phyloP scores from a whole-genome alignment of 2,888 invertebrate species.

The Xanthorhoe designata region DNA sequence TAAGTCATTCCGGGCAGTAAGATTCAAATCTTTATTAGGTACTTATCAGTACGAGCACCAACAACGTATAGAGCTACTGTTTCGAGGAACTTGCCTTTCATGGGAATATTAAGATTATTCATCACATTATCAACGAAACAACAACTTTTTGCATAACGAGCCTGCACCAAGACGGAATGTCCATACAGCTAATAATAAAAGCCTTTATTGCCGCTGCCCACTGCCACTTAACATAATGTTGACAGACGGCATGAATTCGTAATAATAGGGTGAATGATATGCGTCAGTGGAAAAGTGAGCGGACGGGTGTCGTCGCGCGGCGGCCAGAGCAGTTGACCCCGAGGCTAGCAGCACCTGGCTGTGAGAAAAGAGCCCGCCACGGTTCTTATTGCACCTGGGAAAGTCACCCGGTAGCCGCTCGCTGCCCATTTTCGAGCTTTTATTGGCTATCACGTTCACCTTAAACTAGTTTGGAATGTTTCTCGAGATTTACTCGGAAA shows the following conservation, averaged over 20 bases:
- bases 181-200: conserved; percentile 39
- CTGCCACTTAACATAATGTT: conserved; percentile 40
- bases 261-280: conserved; percentile 41
- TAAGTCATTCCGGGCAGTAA: conserved; percentile 47
- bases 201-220: conserved; percentile 42
- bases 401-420: conserved; percentile 73
- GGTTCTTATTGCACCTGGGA: conserved; percentile 71
- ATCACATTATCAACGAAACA: conserved; percentile 52
- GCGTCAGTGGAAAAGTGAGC: conserved; percentile 38
- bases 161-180: conserved; percentile 42
- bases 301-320: conserved; percentile 36
- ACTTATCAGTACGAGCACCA: conserved; percentile 59
- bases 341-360: conserved; percentile 54
- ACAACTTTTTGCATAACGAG: conserved; percentile 54
- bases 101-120: conserved; percentile 58
- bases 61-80: conserved; percentile 58
- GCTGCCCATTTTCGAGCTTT: conserved; percentile 75
- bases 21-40: conserved; percentile 59
- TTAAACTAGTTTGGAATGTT: conserved; percentile 78
- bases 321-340: conserved; percentile 61
- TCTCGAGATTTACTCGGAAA: conserved; percentile 62
- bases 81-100: conserved; percentile 59
- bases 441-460: conserved; percentile 79
- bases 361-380: conserved; percentile 63
- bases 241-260: conserved; percentile 42